Percentiles rank a stretch among this genome's conserved stretches.
Conservation (phyloP, 2,113 vertebrate species). For the Chaetops frenatus region DNA sequence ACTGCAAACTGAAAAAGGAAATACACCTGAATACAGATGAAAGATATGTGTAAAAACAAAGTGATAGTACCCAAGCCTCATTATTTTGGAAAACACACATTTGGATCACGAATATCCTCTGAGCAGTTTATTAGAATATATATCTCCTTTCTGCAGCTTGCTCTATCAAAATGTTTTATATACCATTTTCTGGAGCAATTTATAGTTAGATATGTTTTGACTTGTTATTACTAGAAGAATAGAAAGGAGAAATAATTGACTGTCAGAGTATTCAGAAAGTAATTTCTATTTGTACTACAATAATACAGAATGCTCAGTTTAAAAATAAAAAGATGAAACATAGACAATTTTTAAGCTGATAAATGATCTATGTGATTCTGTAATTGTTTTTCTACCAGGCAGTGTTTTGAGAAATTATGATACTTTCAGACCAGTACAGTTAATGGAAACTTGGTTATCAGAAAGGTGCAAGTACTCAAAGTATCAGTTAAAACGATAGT, state of each 20-base stretch:
- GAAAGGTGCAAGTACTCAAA: not conserved
- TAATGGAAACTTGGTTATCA: not conserved
- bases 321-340: not conserved
- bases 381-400: not conserved
- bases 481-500: not conserved
- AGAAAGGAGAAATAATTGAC: not conserved
- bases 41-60: slow-evolving; percentile 34
- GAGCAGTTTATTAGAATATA: slow-evolving; percentile 44
- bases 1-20: slow-evolving; percentile 33
- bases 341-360: not conserved
- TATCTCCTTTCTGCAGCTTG: slow-evolving; percentile 49
- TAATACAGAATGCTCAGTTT: not conserved
- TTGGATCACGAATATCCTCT: slow-evolving; percentile 20
- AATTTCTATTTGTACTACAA: not conserved
- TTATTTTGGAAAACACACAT: slow-evolving; percentile 12
- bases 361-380: not conserved
- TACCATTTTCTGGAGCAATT: slow-evolving; percentile 30
- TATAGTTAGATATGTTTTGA: slow-evolving; percentile 20
- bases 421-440: not conserved
- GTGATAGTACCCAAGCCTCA: not conserved
- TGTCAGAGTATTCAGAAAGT: not conserved
- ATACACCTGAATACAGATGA: not conserved
- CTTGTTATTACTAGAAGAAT: not conserved
- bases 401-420: not conserved
- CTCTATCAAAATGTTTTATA: slow-evolving; percentile 19